Evolutionary conservation across 2,888 invertebrate genomes (phyloP).

Genomic region (Dolomedes plantarius): DNA sequence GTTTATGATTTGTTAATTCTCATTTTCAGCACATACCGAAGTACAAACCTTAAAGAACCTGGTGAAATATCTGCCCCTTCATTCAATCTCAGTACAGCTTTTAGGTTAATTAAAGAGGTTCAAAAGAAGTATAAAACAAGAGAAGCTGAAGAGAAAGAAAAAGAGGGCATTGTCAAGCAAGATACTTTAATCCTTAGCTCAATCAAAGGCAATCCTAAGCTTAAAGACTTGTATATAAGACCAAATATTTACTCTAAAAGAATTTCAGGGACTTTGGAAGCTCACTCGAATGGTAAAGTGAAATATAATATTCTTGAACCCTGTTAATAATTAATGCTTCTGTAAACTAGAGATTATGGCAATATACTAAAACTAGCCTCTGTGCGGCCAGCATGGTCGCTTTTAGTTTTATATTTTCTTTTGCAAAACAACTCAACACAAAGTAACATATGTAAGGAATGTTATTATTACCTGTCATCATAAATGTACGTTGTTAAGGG

Average conservation of each 20-base stretch:
- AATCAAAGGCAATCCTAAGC: slow-evolving; percentile 97
- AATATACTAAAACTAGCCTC: too few relatives aligned
- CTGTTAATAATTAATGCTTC: too few relatives aligned
- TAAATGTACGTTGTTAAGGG: too few relatives aligned
- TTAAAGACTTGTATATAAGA: slow-evolving; percentile 97
- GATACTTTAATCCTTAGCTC: slow-evolving; percentile 95
- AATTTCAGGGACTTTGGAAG: slow-evolving; percentile 92
- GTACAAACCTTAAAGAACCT: slow-evolving; percentile 97
- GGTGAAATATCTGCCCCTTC: slow-evolving; percentile 96
- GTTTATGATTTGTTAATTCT: too few relatives aligned
- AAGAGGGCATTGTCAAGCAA: slow-evolving; percentile 98
- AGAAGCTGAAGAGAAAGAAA: slow-evolving; percentile 98
- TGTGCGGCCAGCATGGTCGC: too few relatives aligned
- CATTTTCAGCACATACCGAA: slow-evolving; percentile 87
- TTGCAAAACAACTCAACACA: too few relatives aligned
- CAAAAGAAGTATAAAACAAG: slow-evolving; percentile 99
- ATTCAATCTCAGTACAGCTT: slow-evolving; percentile 96
- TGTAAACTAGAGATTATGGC: too few relatives aligned
- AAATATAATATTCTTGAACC: too few relatives aligned
- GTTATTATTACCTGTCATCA: too few relatives aligned
- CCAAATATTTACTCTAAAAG: slow-evolving; percentile 96
- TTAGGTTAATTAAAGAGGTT: slow-evolving; percentile 98
- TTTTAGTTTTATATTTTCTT: too few relatives aligned
- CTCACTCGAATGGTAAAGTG: slow-evolving; percentile 90
- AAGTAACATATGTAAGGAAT: too few relatives aligned